Evolutionary conservation across 2,113 vertebrate species (phyloP).

Genomic region (Hiodon tergisus): DNA sequence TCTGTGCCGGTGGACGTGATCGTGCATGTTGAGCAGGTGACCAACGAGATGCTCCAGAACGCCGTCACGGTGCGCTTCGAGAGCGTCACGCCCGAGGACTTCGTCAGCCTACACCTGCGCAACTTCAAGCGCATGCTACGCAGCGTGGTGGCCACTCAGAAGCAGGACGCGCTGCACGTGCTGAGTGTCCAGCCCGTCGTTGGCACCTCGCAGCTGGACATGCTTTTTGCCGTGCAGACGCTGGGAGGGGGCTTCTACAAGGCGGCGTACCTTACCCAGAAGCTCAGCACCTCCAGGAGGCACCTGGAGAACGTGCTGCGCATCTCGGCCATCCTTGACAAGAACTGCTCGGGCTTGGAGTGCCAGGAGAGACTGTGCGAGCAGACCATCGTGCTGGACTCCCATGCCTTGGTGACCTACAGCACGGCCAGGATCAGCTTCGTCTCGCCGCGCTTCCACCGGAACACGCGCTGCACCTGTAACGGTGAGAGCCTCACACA

Average conservation of each 20-base stretch:
- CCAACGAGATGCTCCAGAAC: conserved; percentile 80
- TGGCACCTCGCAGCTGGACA: conserved; percentile 82
- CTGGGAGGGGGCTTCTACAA: conserved; percentile 77
- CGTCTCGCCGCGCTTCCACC: conserved; percentile 86
- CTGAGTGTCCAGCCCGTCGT: conserved; percentile 90
- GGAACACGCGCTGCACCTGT: conserved; percentile 84
- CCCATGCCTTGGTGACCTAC: conserved; percentile 84
- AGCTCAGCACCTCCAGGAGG: conserved; percentile 78
- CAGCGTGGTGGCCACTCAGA: conserved; percentile 71
- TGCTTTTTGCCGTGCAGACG: conserved; percentile 84
- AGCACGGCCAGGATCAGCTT: conserved; percentile 90
- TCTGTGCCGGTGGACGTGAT: conserved; percentile 81
- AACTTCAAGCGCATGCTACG: conserved; percentile 74
- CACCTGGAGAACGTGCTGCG: conserved; percentile 85
- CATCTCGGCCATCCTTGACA: conserved; percentile 86
- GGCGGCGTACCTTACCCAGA: conserved; percentile 89
- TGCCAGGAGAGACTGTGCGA: conserved; percentile 89
- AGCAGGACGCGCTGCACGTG: conserved; percentile 78
- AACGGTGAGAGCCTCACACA: conserved; percentile 67
- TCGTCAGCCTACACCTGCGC: conserved; percentile 80
- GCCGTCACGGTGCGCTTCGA: conserved; percentile 91
- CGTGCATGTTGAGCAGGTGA: conserved; percentile 82
- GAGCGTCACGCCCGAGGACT: conserved; percentile 81
- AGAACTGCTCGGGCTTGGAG: conserved; percentile 91
- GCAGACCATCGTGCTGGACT: conserved; percentile 82